Conservation (phyloP, 2,888 invertebrate genomes). For the Autographa gamma region DNA sequence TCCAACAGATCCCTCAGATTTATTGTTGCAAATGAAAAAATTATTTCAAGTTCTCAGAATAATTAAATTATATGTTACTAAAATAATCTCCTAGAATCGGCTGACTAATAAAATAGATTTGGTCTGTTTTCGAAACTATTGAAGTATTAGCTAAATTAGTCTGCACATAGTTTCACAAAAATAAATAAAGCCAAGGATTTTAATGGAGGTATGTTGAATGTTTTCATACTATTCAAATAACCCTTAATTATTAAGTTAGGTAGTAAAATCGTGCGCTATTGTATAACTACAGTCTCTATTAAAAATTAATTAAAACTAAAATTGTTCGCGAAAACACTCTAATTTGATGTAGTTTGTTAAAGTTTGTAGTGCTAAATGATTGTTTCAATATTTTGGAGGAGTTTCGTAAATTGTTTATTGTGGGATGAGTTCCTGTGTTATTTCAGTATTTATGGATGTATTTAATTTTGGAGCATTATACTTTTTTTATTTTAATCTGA, state of each 20-base stretch:
- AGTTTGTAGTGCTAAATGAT: conserved; percentile 8
- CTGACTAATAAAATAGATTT: background rate
- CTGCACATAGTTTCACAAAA: conserved; percentile 33
- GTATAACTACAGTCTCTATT: conserved; percentile 24
- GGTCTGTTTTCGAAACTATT: background rate
- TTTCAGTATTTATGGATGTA: background rate
- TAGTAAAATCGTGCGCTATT: conserved; percentile 8
- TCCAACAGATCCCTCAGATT: too few relatives aligned
- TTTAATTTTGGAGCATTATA: background rate
- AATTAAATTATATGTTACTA: too few relatives aligned
- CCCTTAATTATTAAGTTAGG: conserved; percentile 41
- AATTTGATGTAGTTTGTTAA: conserved; percentile 22
- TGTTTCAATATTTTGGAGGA: conserved; percentile 11
- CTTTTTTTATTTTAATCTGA: background rate
- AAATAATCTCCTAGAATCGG: background rate
- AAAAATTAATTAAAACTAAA: conserved; percentile 46
- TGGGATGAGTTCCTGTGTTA: background rate
- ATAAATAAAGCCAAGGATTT: conserved; percentile 14
- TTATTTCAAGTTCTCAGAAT: too few relatives aligned
- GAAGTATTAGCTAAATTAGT: conserved; percentile 2
- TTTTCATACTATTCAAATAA: conserved; percentile 22
- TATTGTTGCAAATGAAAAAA: too few relatives aligned
- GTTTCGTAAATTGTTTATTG: conserved; percentile 8
- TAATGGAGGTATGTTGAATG: conserved; percentile 12
- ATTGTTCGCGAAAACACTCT: conserved; percentile 39